Percentiles rank a stretch among this genome's conserved stretches.
phyloP scores from a whole-genome alignment of 1,140 invertebrate genomes.

The Dendroctonus ponderosae region DNA sequence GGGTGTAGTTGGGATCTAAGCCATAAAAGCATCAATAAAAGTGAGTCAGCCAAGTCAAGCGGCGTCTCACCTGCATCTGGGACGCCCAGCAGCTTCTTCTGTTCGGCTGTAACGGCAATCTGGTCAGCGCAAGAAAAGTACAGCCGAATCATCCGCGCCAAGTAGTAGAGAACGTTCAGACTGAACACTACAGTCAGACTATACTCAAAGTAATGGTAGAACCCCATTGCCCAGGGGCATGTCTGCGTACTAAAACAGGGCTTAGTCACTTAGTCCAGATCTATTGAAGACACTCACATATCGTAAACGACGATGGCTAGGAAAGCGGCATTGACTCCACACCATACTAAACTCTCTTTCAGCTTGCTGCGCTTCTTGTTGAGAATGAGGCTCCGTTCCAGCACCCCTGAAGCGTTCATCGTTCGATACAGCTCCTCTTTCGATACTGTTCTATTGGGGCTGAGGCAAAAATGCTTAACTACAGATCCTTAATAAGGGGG shows the following conservation, averaged over 20 bases:
- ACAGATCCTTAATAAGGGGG: too few species aligned
- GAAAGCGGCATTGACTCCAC: constrained; percentile 40
- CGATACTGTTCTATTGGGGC: constrained; percentile 11
- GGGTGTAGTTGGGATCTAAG: constrained; percentile 40
- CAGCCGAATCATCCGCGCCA: constrained; percentile 49
- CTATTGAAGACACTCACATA: constrained; percentile 39
- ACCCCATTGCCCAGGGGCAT: constrained; percentile 40
- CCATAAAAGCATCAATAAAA: constrained; percentile 12
- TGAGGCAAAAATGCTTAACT: too few species aligned
- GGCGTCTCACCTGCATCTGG: constrained; percentile 42
- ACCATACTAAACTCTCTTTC: constrained; percentile 42
- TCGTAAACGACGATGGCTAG: constrained; percentile 44
- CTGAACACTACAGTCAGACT: constrained; percentile 40
- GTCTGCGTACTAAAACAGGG: constrained; percentile 40
- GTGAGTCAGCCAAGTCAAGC: background rate
- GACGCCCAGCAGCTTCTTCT: constrained; percentile 50
- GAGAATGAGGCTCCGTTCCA: constrained; percentile 40
- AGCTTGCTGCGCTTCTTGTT: constrained; percentile 36
- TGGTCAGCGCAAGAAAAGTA: constrained; percentile 40
- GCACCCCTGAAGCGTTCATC: constrained; percentile 15
- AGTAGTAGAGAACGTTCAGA: constrained; percentile 51
- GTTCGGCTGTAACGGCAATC: constrained; percentile 47
- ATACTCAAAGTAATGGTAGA: constrained; percentile 49
- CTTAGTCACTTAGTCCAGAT: background rate
- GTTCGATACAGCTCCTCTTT: background rate